These are phyloP conservation scores for Tanytarsus gracilentus DNA, from an alignment of 2,888 invertebrate genomes.

Conservation along the genomic window DNA sequence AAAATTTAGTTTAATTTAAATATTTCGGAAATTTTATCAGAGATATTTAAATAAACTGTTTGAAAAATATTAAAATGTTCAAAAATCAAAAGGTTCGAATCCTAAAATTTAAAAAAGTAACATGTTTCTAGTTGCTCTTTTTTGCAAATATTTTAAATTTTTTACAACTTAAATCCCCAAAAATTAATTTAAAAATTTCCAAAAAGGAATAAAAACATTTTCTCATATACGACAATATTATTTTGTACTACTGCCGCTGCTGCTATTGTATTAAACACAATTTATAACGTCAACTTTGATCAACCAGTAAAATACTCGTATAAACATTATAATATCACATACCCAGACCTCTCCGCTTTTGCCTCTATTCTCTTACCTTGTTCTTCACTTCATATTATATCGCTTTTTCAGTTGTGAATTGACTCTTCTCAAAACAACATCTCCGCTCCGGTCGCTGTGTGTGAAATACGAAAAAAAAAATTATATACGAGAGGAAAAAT, in stretches of 20 bases:
- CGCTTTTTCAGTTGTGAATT: slow-evolving; percentile 28
- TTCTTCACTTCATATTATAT: slow-evolving; percentile 21
- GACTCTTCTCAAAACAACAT: slow-evolving; percentile 29
- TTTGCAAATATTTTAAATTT: background rate
- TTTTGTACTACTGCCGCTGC: background rate
- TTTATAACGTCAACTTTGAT: slow-evolving; percentile 29
- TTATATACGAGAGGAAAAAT: slow-evolving; percentile 1
- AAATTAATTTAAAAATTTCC: background rate
- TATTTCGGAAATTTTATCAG: too few relatives aligned
- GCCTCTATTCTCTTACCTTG: slow-evolving; percentile 27
- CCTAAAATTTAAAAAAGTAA: too few relatives aligned
- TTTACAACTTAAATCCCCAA: background rate
- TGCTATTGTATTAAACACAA: slow-evolving; percentile 24
- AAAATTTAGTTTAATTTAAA: too few relatives aligned
- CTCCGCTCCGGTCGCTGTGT: slow-evolving; percentile 23
- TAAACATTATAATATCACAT: slow-evolving; percentile 28
- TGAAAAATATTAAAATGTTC: too few relatives aligned
- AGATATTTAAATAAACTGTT: too few relatives aligned
- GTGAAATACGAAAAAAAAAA: slow-evolving; percentile 4
- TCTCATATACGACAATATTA: background rate
- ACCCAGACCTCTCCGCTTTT: slow-evolving; percentile 25
- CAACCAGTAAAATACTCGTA: slow-evolving; percentile 29
- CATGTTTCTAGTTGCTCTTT: too few relatives aligned
- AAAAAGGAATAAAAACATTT: background rate
- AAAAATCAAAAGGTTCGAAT: too few relatives aligned